phyloP scores from a whole-genome alignment of 1,140 invertebrate genomes.

The Argopecten irradians region DNA sequence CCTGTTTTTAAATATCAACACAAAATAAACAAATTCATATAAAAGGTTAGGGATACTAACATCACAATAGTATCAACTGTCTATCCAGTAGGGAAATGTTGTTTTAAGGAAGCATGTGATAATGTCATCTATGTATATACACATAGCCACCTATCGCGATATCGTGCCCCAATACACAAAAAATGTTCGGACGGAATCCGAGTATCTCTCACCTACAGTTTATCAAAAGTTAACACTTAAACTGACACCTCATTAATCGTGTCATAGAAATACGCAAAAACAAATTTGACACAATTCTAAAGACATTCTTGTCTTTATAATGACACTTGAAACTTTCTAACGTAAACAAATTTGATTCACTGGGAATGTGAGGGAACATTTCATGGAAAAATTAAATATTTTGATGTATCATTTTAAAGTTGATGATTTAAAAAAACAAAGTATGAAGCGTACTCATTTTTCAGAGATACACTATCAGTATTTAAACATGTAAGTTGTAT shows the following conservation, averaged over 20 bases:
- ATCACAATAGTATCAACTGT: no score
- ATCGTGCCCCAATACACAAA: neutral
- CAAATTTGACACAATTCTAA: neutral
- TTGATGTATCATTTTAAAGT: no score
- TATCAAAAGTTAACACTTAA: neutral
- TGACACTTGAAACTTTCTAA: neutral
- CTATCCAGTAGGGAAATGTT: no score
- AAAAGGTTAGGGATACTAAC: no score
- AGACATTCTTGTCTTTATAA: slow-evolving; percentile 15
- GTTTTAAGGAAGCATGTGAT: neutral
- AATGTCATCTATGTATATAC: neutral
- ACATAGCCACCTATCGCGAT: neutral
- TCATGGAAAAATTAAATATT: neutral
- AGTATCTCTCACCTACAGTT: neutral
- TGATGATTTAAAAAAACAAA: no score
- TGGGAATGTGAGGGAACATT: neutral
- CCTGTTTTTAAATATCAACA: no score
- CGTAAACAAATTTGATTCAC: slow-evolving; percentile 11
- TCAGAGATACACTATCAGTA: no score
- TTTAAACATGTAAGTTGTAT: no score
- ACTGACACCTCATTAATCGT: neutral
- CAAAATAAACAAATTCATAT: no score
- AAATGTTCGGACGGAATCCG: neutral
- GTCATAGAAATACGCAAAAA: neutral
- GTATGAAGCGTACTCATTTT: no score